phyloP scores from a whole-genome alignment of 1,140 invertebrate genomes.

The Zaprionus tsacasi region DNA sequence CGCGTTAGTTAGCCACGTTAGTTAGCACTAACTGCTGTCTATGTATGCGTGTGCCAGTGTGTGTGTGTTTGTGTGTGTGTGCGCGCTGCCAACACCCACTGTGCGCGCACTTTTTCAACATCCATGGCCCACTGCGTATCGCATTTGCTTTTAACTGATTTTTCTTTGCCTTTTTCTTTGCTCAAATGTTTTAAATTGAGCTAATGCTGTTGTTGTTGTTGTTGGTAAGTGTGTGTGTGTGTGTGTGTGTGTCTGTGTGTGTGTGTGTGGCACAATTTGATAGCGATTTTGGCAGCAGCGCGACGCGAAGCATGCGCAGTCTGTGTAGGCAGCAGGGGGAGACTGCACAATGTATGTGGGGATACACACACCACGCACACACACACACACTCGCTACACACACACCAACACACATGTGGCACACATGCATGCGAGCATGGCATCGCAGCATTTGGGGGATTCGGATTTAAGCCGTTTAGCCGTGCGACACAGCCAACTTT shows the following conservation, averaged over 20 bases:
- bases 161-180: background rate
- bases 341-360: conserved; percentile 2
- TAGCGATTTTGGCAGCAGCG: conserved; percentile 7
- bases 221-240: background rate
- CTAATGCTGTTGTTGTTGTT: conserved; percentile 1
- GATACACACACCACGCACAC: background rate
- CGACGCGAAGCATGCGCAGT: conserved; percentile 4
- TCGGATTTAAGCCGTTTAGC: conserved; percentile 6
- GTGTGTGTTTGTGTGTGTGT: background rate
- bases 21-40: background rate
- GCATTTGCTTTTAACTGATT: background rate
- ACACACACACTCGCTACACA: background rate
- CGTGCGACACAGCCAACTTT: conserved; percentile 7
- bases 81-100: background rate
- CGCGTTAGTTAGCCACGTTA: background rate
- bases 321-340: background rate
- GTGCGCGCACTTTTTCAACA: background rate
- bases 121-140: background rate
- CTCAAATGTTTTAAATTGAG: conserved; percentile 5
- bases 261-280: conserved; percentile 9
- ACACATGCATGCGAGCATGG: background rate
- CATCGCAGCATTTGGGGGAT: background rate
- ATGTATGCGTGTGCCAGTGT: background rate
- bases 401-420: background rate
- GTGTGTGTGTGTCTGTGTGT: background rate